phyloP scores from a whole-genome alignment of 2,888 invertebrate genomes.

The Cheilosia vulpina region DNA sequence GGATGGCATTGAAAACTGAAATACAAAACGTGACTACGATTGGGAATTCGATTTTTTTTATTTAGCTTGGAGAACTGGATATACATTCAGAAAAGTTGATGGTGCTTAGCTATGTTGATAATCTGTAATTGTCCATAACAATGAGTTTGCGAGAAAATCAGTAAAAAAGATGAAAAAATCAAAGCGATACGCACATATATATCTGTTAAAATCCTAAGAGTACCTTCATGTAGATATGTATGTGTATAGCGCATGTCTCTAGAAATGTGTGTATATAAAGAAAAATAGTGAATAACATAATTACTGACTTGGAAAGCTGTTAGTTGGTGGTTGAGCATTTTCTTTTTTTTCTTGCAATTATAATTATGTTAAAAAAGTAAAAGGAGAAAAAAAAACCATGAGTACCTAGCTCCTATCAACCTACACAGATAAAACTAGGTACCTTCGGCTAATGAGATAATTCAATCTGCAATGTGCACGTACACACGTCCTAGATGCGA shows the following conservation, averaged over 20 bases:
- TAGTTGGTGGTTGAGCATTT: conserved; percentile 67
- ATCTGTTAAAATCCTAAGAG: conserved; percentile 53
- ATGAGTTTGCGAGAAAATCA: conserved; percentile 16
- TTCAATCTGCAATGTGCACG: conserved; percentile 69
- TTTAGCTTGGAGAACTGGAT: conserved; percentile 8
- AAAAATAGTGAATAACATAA: conserved; percentile 71
- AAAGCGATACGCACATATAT: conserved; percentile 25
- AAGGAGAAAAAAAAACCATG: conserved; percentile 8
- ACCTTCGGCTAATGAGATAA: conserved; percentile 64
- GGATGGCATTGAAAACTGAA: conserved; percentile 50
- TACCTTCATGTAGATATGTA: conserved; percentile 24
- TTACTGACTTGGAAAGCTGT: conserved; percentile 73
- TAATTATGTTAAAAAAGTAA: conserved; percentile 46
- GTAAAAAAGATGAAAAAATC: conserved; percentile 21
- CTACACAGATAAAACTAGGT: conserved; percentile 40
- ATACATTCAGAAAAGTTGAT: conserved; percentile 21
- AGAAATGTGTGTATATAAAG: conserved; percentile 69
- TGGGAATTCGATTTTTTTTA: not conserved
- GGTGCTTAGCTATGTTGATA: not conserved
- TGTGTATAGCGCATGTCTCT: conserved; percentile 64
- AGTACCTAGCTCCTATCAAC: conserved; percentile 19
- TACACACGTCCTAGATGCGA: conserved; percentile 61
- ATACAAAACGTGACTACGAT: conserved; percentile 25
- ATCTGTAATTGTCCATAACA: conserved; percentile 19
- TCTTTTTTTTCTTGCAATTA: conserved; percentile 38